Evolutionary conservation across 2,113 vertebrate species (phyloP).

Genomic region (Coryphaenoides rupestris): DNA sequence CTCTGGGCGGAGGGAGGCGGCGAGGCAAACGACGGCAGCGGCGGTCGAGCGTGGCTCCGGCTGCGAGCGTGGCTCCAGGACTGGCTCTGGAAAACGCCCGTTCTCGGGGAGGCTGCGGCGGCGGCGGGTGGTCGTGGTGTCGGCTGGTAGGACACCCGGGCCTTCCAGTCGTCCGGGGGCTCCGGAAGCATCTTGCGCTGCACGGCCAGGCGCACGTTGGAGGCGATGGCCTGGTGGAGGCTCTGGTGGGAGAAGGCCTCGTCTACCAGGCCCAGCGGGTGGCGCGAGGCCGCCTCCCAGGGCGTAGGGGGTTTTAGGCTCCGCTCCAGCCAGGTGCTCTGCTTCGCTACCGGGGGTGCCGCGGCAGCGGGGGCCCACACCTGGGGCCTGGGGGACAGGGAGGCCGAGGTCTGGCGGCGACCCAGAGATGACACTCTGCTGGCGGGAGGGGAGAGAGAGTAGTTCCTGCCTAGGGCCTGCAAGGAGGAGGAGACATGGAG

Average conservation of each 20-base stretch:
- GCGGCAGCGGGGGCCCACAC: slow-evolving; percentile 48
- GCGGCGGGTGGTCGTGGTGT: too few species aligned
- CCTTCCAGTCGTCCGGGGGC: slow-evolving; percentile 79
- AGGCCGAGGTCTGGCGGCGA: slow-evolving; percentile 54
- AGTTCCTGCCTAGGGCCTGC: slow-evolving; percentile 67
- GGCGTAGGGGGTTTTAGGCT: slow-evolving; percentile 78
- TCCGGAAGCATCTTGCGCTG: slow-evolving; percentile 81
- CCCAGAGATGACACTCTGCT: slow-evolving; percentile 58
- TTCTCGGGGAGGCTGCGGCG: slow-evolving; percentile 33
- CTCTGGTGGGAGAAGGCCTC: slow-evolving; percentile 81
- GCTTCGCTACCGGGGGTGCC: slow-evolving; percentile 33
- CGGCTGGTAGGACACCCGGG: slow-evolving; percentile 67
- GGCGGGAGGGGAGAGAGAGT: slow-evolving; percentile 79
- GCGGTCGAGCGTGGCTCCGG: slow-evolving; percentile 37
- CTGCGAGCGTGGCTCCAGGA: slow-evolving; percentile 36
- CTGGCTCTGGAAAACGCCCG: slow-evolving; percentile 22
- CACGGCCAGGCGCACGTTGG: slow-evolving; percentile 83
- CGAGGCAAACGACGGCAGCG: slow-evolving; percentile 8
- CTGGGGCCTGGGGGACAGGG: slow-evolving; percentile 66
- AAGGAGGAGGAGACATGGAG: slow-evolving; percentile 46
- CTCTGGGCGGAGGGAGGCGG: neutral
- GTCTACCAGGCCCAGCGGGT: slow-evolving; percentile 87
- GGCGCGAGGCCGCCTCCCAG: slow-evolving; percentile 88
- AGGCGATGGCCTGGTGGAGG: slow-evolving; percentile 81
- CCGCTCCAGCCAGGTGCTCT: slow-evolving; percentile 61